Base-by-base conservation (phyloP, 2,113 vertebrate genomes). In the Danionella cerebrum region DNA sequence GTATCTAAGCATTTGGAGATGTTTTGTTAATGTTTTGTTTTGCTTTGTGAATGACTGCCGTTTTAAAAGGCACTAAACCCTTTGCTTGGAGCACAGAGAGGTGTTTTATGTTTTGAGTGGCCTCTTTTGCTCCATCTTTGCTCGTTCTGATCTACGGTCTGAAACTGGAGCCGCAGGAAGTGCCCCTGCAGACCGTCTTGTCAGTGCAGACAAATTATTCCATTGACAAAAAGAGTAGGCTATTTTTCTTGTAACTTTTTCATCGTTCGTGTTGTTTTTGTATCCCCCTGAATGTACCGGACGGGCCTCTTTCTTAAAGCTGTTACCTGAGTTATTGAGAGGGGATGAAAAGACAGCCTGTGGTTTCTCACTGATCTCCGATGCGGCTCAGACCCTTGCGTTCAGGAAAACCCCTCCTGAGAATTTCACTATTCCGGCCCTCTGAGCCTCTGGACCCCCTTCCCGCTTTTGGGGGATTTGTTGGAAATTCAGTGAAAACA, bases 161-260 rank as follows among this genome's bases (percentile, higher is more conserved):
- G 87, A 87, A 92, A 91, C 84, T 74, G 68, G 88, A 91, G 83
- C 81, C 76, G 81, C 83, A 90, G 89, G 89, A 93, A 91, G 84
- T 84, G 81, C 87, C 82, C 84, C 89, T 90, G 89, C 78, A 76
- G 85, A 84, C 83, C 80, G 78, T 88, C 86, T 81, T 83, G 86
- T 88, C 85, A 86, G 80, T 68, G 64, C 48, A 76, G 83, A 87
- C 85, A 84, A 87, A 87, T 88, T 85, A 88, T 85, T 89, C 84
- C 74, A 69, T 70, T 24, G 79, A 83, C 76, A 53, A 76, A 78
- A 42, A 64, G 25, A n/a, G 41, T 16, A 35, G 60, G 68, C 53
- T 78, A 76, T 80, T 77, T 79, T 73, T 71, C 64, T 65, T 70
- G 58, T 42, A 29, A 24, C 77, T 70, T 41, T 69, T 71, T 67